Percentiles rank a stretch among this genome's conserved stretches.
These are phyloP conservation scores for Campopleginae sp. DNA, from an alignment of 2,888 invertebrate genomes.

Conservation along the genomic window DNA sequence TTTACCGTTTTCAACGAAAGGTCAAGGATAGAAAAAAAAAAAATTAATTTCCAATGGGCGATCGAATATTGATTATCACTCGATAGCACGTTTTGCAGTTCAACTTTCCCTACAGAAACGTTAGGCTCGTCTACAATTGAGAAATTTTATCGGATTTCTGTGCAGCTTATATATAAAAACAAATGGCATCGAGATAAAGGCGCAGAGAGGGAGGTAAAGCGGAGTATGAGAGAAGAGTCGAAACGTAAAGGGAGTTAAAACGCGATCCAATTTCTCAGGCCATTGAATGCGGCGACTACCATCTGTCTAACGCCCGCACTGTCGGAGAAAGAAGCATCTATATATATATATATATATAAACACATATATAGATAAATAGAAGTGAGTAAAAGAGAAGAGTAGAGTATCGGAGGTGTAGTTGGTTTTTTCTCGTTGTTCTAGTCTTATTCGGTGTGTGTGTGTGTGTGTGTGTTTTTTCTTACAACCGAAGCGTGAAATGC, in stretches of 20 bases:
- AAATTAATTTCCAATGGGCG: too few relatives aligned
- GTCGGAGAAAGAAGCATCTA: conserved; percentile 18
- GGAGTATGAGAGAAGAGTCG: conserved; percentile 69
- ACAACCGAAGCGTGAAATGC: conserved; percentile 84
- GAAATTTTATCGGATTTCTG: conserved; percentile 55
- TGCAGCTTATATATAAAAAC: conserved; percentile 33
- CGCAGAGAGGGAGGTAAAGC: conserved; percentile 56
- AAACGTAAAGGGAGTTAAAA: conserved; percentile 84
- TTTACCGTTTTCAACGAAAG: too few relatives aligned
- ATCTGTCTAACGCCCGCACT: conserved; percentile 82
- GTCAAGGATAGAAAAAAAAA: too few relatives aligned
- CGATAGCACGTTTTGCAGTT: conserved; percentile 10
- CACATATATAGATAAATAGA: neutral
- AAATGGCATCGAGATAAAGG: conserved; percentile 54
- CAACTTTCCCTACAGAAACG: conserved; percentile 33
- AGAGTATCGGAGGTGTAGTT: conserved; percentile 25
- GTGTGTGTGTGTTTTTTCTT: conserved; percentile 75
- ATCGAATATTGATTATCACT: conserved; percentile 25
- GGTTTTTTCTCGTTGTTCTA: neutral
- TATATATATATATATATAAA: neutral
- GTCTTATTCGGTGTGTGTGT: neutral
- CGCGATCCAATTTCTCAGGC: conserved; percentile 84
- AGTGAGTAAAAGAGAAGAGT: conserved; percentile 29
- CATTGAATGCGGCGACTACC: conserved; percentile 84
- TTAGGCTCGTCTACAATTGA: conserved; percentile 19